Base-by-base conservation (phyloP, 2,113 vertebrate species). In the Polypterus bichir region DNA sequence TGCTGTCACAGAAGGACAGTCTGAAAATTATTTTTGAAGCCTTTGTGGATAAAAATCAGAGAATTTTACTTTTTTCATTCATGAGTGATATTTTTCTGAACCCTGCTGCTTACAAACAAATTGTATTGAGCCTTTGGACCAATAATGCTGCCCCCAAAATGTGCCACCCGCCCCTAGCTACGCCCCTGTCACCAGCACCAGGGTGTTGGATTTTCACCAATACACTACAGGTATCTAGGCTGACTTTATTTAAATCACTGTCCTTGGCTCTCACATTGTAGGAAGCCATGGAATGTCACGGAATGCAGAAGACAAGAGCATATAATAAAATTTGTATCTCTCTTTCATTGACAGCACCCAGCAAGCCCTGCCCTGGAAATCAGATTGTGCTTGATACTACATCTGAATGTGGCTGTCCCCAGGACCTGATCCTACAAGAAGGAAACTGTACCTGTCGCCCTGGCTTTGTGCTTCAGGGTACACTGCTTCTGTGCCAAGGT, bases 401-500 rank as follows among this genome's bases (percentile, higher is more conserved):
- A 2, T 3, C 46, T 9, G 56, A 52, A 6, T 66, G 60, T 57
- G 49, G 46, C 6, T 66, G 64, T 44, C 59, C 27, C 4, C 59
- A 53, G 51, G 47, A 46, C 10, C 54, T 65, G 27, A 44, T 65
- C 47, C 44, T 48, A 9, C 52, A 61, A 9, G 49, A 59, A 46
- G 65, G 59, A 47, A 66, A 59, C 45, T 66, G 55, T 27, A 53
- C 60, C 11, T 66, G 65, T 44, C 48, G 10, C 45, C n/a, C 47
- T n/a, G 60, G 65, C 3, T 66, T 62, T 44, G 46, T 9, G 9
- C 65, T 59, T 49, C 65, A 66, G 65, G 61, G 49, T 49, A 51
- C 10, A 45, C 9, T 46, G 54, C 55, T 62, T 60, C 51, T 8
- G 7, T 66, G 65, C 49, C 49, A 49, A 44, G 65, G 65, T 66